Evolutionary conservation across 2,888 invertebrate genomes (phyloP), one percentile per base, ranked within the genome.

Genomic region (Epistrophe grossulariae): DNA sequence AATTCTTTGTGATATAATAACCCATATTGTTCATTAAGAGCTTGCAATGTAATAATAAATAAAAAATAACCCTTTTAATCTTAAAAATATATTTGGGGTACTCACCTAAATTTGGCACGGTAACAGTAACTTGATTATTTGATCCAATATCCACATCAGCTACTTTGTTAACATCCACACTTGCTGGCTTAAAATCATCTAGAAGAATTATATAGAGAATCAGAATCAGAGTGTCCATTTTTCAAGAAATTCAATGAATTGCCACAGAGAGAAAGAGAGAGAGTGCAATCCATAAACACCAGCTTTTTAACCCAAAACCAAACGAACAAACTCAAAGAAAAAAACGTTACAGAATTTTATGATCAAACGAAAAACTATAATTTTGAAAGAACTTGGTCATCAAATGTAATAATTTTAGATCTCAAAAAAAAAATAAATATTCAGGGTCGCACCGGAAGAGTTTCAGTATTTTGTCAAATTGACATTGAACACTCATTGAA

Each of bases 181-280:
- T 99, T n/a, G 99, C 99, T 89, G 99, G 99, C 93, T 99, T 99
- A 93, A 99, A 99, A 93, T 99, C 99, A 96, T 99, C 98, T 99
- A 93, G 71, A 95, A 90, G 89, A 70, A 79, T 70, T 38, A 40
- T 38, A 40, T 55, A 52, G 24, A 74, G 82, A 60, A 79, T 71
- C 64, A 82, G 57, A 79, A 78, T 81, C 85, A 80, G 40, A 24
- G n/a, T 19, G 17, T 38, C 68, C 45, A 45, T 45, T 24, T 24
- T 60, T 31, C 9, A 31, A 64, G 64, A 64, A 45, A 19, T 50
- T 68, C 15, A 68, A 31, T 62, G 35, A 66, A n/a, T 17, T 68
- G 15, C 35, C 17, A 48, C 13, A 6, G 45, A 31, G 10, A 66
- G 11, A 48, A 28, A 35, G 10, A 24, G 8, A 43, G 4, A 5